Evolutionary conservation across 2,888 invertebrate species (phyloP), one percentile per base, ranked within the genome.

Genomic region (Drosophila crucigera): DNA sequence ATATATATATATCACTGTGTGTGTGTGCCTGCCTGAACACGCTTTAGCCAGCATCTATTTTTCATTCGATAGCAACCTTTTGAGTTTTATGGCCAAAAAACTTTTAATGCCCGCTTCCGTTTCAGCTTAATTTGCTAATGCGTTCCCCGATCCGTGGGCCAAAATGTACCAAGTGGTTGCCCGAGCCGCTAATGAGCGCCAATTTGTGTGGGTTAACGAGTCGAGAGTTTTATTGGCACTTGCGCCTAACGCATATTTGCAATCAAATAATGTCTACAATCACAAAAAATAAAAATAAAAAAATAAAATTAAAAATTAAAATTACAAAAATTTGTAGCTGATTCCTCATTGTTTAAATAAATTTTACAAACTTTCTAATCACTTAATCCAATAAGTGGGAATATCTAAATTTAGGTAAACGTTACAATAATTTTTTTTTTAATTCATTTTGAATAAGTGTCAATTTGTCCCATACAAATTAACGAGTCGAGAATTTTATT

Each of bases 61-160:
- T 79, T 80, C 78, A 82, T 85, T 77, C 41, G 69, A 71, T 68
- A 52, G 72, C 74, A 81, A 76, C 83, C 76, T 85, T 88, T 82
- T 64, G 69, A 70, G 75, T 69, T 83, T 82, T 77, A 81, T 64
- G 69, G 56, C 65, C 68, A 72, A 68, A 73, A 82, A 83, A 81
- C 72, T 85, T 85, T 83, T 83, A 83, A 85, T 85, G 73, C 63
- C 75, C 68, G 47, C 73, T 76, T 84, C 75, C 88, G 81, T 68
- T 75, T 69, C 25, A 71, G 73, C 69, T 74, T 83, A 83, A 85
- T 85, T 85, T 88, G 73, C 88, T 88, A 88, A 85, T 88, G 84
- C 64, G 68, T 82, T 88, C 65, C 52, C 69, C 75, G 37, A 58
- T 37, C 50, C 61, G 16, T 41, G 37, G 43, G 39, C 49, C 31